Conservation (phyloP, 2,888 invertebrate species). For the Andrena chrysosceles region DNA sequence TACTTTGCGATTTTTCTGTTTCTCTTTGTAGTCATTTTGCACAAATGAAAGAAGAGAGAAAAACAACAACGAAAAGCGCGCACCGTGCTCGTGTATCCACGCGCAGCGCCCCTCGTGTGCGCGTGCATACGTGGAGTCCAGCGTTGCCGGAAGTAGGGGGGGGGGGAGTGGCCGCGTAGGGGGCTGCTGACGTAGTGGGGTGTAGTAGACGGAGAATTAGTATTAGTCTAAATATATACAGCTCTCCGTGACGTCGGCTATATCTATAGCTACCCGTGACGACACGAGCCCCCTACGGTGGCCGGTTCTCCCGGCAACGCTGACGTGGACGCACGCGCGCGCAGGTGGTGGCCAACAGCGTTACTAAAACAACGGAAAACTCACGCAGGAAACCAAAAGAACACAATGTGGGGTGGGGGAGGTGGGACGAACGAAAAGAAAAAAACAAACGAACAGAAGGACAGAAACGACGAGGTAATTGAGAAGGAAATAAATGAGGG, state of each 20-base stretch:
- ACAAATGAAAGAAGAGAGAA: slow-evolving; percentile 3
- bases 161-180: no score
- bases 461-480: slow-evolving; percentile 26
- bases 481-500: neutral
- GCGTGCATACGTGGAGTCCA: neutral
- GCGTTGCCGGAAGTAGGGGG: no score
- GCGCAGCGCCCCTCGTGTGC: neutral
- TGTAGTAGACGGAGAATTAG: no score
- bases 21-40: neutral
- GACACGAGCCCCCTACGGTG: no score
- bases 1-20: no score
- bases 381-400: slow-evolving; percentile 51
- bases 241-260: no score
- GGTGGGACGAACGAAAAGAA: slow-evolving; percentile 4
- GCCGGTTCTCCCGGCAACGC: no score
- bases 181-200: no score
- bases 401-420: neutral
- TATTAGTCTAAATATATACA: no score
- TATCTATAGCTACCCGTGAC: no score
- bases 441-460: slow-evolving; percentile 2
- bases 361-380: slow-evolving; percentile 50
- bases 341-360: slow-evolving; percentile 38
- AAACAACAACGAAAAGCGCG: slow-evolving; percentile 1
- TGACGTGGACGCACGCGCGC: slow-evolving; percentile 12
- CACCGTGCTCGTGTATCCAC: slow-evolving; percentile 7